Evolutionary conservation across 2,888 invertebrate species (phyloP).

Genomic region (Hydrotaea diabolus): DNA sequence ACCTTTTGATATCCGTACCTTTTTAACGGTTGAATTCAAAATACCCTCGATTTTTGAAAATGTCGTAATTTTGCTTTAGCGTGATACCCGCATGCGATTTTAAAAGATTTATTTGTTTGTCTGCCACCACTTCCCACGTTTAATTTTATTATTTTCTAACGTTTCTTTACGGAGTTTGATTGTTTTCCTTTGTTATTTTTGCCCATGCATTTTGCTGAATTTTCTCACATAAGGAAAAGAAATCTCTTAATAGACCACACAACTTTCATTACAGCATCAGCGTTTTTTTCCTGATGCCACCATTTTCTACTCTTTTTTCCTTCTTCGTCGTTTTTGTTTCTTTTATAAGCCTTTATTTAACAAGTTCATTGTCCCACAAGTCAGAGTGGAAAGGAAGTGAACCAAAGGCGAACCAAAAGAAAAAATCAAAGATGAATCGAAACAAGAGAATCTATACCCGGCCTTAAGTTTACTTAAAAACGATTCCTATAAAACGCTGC

Average conservation of each 20-base stretch:
- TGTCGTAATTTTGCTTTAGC: background rate
- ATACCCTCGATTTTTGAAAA: no score
- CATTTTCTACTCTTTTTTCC: background rate
- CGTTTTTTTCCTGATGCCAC: background rate
- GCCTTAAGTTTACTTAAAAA: constrained; percentile 16
- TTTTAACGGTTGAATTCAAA: no score
- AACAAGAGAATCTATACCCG: constrained; percentile 22
- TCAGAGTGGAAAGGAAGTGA: background rate
- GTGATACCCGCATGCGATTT: background rate
- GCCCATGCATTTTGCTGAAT: background rate
- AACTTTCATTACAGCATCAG: constrained; percentile 35
- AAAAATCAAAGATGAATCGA: background rate
- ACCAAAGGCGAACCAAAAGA: constrained; percentile 2
- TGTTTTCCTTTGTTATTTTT: no score
- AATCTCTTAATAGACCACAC: constrained; percentile 32
- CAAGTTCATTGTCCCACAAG: constrained; percentile 55
- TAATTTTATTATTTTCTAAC: constrained; percentile 30
- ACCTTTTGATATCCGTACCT: no score
- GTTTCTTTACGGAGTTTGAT: no score
- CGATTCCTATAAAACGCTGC: background rate
- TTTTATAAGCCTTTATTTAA: constrained; percentile 38
- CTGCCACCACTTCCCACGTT: constrained; percentile 26
- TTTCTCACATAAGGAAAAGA: background rate
- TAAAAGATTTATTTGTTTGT: no score
- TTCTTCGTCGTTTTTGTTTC: background rate